Base-by-base conservation (phyloP, 2,888 invertebrate genomes). In the Hemistola chrysoprasaria region DNA sequence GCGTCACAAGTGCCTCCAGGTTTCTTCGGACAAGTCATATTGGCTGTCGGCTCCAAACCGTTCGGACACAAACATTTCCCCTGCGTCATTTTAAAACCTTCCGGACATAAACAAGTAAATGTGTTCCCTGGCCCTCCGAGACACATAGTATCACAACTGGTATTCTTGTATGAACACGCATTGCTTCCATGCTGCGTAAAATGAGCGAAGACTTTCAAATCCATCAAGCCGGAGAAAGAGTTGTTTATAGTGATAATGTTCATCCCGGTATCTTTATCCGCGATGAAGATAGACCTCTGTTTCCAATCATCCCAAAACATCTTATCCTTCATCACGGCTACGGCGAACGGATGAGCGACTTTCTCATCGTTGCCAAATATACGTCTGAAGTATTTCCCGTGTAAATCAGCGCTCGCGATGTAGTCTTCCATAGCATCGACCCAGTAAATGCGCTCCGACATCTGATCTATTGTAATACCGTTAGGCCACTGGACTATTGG, bases 301-400 rank as follows among this genome's bases (percentile, higher is more conserved):
- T 93, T 94, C 96, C 95, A 96, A 71, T 97, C 97, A 62, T 97
- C 95, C 97, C 97, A 97, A 65, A 94, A 97, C 90, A 97, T 92
- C 56, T 91, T 91, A 61, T 95, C 94, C 76, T 97, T 97, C 63
- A 95, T 93, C 0, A 97, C 93, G 0, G 94, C 95, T 0, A 97
- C 93, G 0, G 96, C 94, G 66, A 96, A 97, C 3, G 97, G 97
- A 90, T 97, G 96, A 0, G 93, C 91, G 0, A 95, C 93, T 28
- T 92, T 90, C 0, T 91, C 91, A 40, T 92, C 91, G 40, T 92
- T 90, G 47, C 90, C 82, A 6, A 94, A 75, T 4, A 96, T 91
- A 59, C 92, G 92, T 49, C 90, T 91, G 57, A 95, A 92, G 62
- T 90, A 81, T 24, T 85, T 83, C 0, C 96, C 96, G 56, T 95